A percentile compares a stretch with the other conserved stretches of the same genome.
Conservation (phyloP, 2,113 vertebrate genomes). For the Mus musculus region GRCm39 chr8:118684001-118684500, state of each 20-base stretch:
- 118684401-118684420: neutral
- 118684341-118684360: neutral
- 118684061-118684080: neutral
- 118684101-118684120: neutral
- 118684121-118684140: neutral
- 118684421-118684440: neutral
- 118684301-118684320: neutral
- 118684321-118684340: neutral
- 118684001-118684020: conserved; percentile 7
- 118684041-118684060: neutral
- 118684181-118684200: neutral
- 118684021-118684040: neutral
- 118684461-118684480: neutral
- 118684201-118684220: neutral
- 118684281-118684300: neutral
- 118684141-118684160: neutral
- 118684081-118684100: neutral
- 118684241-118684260: neutral
- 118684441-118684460: neutral
- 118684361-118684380: neutral
- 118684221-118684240: neutral
- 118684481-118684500: neutral
- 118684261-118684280: neutral
- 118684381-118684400: fast-evolving
- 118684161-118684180: neutral